These are phyloP conservation scores for Vanessa cardui DNA, from an alignment of 2,888 invertebrate species.

Conservation along the genomic window DNA sequence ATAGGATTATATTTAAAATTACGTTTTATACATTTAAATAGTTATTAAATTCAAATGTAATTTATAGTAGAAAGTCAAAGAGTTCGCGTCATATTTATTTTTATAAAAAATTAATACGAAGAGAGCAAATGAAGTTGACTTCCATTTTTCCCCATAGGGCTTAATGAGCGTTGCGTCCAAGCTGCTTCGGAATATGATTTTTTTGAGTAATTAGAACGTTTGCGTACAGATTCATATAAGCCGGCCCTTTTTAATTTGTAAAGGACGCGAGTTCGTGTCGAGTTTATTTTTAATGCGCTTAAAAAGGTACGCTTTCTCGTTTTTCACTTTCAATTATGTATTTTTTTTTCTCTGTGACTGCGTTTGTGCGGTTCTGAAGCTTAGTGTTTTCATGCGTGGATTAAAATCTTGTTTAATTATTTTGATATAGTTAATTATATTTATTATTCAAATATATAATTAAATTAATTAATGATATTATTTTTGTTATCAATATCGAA, in stretches of 20 bases:
- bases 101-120: conserved; percentile 32
- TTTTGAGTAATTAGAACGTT: conserved; percentile 70
- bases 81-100: conserved; percentile 14
- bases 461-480: too few species aligned
- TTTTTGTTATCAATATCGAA: too few species aligned
- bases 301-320: conserved; percentile 53
- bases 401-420: background rate
- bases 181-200: conserved; percentile 65
- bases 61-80: conserved; percentile 14
- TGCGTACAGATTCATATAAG: conserved; percentile 62
- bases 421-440: background rate
- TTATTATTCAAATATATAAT: background rate
- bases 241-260: conserved; percentile 61
- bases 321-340: conserved; percentile 39
- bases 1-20: background rate
- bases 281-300: conserved; percentile 47
- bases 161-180: conserved; percentile 68
- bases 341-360: conserved; percentile 31
- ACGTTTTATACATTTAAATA: background rate
- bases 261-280: conserved; percentile 48
- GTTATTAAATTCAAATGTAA: background rate
- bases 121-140: conserved; percentile 39
- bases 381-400: conserved; percentile 4
- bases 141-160: conserved; percentile 45
- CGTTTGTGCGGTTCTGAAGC: conserved; percentile 21